A percentile compares a stretch with the other conserved stretches of the same genome.
phyloP scores from a whole-genome alignment of 2,113 vertebrate species.

The sheep (Ovis aries) region DNA sequence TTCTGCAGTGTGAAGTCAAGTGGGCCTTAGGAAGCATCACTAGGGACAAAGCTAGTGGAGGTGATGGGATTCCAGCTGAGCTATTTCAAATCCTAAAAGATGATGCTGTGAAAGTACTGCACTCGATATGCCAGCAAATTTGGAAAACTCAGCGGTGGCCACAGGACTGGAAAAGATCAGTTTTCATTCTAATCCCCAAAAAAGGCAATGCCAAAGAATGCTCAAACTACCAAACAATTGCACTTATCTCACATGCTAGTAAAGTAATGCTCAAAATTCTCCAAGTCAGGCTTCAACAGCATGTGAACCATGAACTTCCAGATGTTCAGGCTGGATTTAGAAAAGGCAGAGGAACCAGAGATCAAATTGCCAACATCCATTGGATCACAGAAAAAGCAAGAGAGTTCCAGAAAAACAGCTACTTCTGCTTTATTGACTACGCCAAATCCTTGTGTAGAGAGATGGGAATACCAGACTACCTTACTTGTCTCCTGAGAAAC shows the following conservation, averaged over 20 bases:
- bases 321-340: background rate
- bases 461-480: background rate
- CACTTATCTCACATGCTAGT: background rate
- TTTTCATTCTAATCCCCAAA: background rate
- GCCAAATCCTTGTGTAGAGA: background rate
- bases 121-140: background rate
- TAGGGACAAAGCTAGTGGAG: background rate
- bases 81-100: background rate
- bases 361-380: background rate
- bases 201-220: background rate
- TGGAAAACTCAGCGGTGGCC: background rate
- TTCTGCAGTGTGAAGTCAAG: background rate
- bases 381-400: background rate
- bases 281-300: background rate
- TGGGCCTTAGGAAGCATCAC: background rate
- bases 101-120: background rate
- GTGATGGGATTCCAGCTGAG: background rate
- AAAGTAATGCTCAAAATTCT: background rate
- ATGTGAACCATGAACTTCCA: background rate
- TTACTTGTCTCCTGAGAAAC: background rate
- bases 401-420: background rate
- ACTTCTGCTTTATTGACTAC: background rate
- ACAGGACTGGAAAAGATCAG: background rate
- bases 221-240: background rate
- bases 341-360: background rate